phyloP scores from a whole-genome alignment of 2,113 vertebrate genomes.

The Marmota flaviventris region DNA sequence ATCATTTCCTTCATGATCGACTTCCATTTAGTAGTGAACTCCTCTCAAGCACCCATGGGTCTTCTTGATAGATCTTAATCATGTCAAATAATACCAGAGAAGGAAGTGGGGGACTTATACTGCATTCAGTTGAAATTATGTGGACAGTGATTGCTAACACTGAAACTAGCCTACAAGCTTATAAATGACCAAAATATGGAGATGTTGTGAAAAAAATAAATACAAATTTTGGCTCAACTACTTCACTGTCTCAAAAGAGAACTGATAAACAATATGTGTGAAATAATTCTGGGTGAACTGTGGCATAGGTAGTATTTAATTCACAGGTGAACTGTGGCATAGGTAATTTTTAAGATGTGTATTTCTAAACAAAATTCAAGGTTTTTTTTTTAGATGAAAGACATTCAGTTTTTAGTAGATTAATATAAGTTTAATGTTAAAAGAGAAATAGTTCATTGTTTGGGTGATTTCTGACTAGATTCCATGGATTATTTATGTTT shows the following conservation, averaged over 20 bases:
- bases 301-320: background rate
- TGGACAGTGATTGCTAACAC: background rate
- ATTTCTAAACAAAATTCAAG: background rate
- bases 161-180: background rate
- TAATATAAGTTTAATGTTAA: conserved; percentile 22
- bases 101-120: background rate
- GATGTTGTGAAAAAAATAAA: background rate
- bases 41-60: background rate
- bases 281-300: background rate
- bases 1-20: background rate
- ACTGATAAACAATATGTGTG: background rate
- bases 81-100: background rate
- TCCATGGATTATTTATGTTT: background rate
- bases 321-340: background rate
- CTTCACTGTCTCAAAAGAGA: background rate
- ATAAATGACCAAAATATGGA: background rate
- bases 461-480: background rate
- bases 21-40: background rate
- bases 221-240: background rate
- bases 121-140: background rate
- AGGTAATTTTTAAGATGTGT: background rate
- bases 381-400: conserved; percentile 1
- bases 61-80: background rate
- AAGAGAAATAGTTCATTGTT: background rate
- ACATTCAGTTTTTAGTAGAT: background rate